Evolutionary conservation across 2,113 vertebrate species (phyloP).

Genomic region (Pachycephala philippinensis): DNA sequence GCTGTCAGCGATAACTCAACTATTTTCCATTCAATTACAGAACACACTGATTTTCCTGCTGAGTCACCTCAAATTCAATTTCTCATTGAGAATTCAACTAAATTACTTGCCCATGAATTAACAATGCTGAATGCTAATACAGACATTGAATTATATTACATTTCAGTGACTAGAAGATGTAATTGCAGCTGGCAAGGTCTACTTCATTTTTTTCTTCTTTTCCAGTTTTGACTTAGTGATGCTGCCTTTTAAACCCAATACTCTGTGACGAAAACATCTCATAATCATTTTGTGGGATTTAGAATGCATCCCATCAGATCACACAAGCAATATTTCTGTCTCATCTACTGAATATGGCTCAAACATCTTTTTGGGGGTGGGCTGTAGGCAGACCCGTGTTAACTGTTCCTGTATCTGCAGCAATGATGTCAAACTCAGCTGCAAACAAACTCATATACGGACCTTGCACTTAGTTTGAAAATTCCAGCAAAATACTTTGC

Average conservation of each 20-base stretch:
- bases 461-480: neutral
- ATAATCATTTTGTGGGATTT: neutral
- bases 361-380: neutral
- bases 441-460: neutral
- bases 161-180: conserved; percentile 29
- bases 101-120: conserved; percentile 57
- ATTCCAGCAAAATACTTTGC: neutral
- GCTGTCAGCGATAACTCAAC: neutral
- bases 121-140: conserved; percentile 49
- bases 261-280: neutral
- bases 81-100: conserved; percentile 57
- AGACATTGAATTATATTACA: conserved; percentile 40
- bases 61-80: conserved; percentile 55
- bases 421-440: neutral
- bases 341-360: neutral
- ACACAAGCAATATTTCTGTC: neutral
- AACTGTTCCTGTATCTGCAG: neutral
- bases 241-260: neutral
- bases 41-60: conserved; percentile 46
- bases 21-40: conserved; percentile 29
- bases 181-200: conserved; percentile 23
- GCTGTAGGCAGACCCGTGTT: neutral
- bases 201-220: neutral
- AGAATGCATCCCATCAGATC: neutral
- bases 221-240: neutral